These are phyloP conservation scores for Bombus ignitus DNA, from an alignment of 1,140 invertebrate genomes.

Conservation along the genomic window DNA sequence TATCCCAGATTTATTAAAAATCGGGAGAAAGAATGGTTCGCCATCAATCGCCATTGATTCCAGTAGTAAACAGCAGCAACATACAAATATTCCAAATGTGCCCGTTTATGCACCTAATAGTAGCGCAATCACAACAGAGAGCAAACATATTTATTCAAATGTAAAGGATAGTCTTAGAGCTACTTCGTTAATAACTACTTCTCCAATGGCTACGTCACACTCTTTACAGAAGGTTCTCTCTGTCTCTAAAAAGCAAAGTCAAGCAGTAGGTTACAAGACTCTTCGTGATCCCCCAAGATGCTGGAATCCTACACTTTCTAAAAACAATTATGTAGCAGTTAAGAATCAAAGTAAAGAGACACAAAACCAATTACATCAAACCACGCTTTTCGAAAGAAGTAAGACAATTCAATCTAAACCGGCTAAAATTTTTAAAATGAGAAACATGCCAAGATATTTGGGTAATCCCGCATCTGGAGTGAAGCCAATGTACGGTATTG, in stretches of 20 bases:
- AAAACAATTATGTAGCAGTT: conserved; percentile 80
- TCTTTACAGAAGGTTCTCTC: conserved; percentile 62
- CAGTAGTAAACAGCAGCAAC: conserved; percentile 64
- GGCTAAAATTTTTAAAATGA: conserved; percentile 84
- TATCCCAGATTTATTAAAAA: conserved; percentile 79
- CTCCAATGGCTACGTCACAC: conserved; percentile 44
- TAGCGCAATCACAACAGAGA: conserved; percentile 43
- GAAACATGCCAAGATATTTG: conserved; percentile 85
- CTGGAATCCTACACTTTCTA: conserved; percentile 85
- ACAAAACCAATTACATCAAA: conserved; percentile 61
- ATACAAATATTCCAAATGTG: conserved; percentile 78
- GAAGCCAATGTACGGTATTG: conserved; percentile 84
- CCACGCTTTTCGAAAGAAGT: conserved; percentile 47
- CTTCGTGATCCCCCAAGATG: conserved; percentile 83
- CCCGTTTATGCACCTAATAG: conserved; percentile 77
- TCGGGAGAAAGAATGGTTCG: conserved; percentile 72
- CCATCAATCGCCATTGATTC: conserved; percentile 24
- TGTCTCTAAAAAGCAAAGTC: conserved; percentile 70
- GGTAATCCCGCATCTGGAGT: conserved; percentile 85
- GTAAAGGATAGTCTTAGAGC: conserved; percentile 27
- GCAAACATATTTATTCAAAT: conserved; percentile 38
- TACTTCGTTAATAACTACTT: conserved; percentile 28
- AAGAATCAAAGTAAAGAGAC: conserved; percentile 77
- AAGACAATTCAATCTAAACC: conserved; percentile 80
- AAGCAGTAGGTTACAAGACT: conserved; percentile 83